These are phyloP conservation scores for Agonopterix subpropinquella DNA, from an alignment of 2,888 invertebrate species.

Conservation along the genomic window DNA sequence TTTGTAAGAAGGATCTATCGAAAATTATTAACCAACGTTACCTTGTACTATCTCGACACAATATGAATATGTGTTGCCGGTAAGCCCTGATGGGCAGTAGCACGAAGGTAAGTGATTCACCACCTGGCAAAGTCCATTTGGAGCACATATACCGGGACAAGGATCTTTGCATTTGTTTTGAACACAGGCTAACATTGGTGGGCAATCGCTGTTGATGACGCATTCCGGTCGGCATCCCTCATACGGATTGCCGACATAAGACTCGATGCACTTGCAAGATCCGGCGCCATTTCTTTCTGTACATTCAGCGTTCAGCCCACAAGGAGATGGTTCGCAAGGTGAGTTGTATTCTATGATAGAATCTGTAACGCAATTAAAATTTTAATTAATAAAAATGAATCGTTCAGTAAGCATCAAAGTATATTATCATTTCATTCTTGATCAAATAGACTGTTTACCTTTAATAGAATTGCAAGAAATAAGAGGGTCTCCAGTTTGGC, in stretches of 20 bases:
- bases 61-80: slow-evolving; percentile 81
- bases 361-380: slow-evolving; percentile 34
- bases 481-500: slow-evolving; percentile 81
- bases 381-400: not conserved
- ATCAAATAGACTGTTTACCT: slow-evolving; percentile 32
- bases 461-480: slow-evolving; percentile 54
- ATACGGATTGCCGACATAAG: slow-evolving; percentile 67
- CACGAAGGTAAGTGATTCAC: slow-evolving; percentile 85
- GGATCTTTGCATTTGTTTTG: slow-evolving; percentile 87
- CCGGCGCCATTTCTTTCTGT: slow-evolving; percentile 79
- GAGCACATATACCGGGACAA: slow-evolving; percentile 84
- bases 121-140: slow-evolving; percentile 84
- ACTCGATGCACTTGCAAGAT: slow-evolving; percentile 81
- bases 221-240: slow-evolving; percentile 88
- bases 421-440: not conserved
- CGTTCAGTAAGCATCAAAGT: not conserved
- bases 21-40: slow-evolving; percentile 19
- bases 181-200: slow-evolving; percentile 82
- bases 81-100: slow-evolving; percentile 79
- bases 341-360: slow-evolving; percentile 54
- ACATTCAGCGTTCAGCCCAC: slow-evolving; percentile 80
- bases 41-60: slow-evolving; percentile 69
- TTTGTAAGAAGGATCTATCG: not conserved
- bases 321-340: slow-evolving; percentile 83
- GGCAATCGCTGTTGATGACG: slow-evolving; percentile 86